Evolutionary conservation across 2,888 invertebrate genomes (phyloP).

Genomic region (Dynastes hyllus): DNA sequence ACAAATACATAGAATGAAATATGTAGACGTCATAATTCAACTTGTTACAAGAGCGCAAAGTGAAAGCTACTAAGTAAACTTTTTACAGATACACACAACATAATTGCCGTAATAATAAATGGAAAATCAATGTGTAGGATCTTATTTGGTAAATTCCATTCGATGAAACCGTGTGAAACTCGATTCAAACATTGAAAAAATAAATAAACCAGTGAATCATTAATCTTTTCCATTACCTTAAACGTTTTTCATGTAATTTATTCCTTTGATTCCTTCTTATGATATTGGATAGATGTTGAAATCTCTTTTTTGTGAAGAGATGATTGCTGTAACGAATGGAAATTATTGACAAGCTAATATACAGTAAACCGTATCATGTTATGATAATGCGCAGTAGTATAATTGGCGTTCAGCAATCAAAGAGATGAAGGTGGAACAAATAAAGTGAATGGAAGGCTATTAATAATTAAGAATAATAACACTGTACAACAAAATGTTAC

Average conservation of each 20-base stretch:
- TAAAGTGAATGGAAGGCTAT: too few species aligned
- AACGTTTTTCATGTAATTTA: conserved; percentile 28
- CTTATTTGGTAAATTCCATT: conserved; percentile 39
- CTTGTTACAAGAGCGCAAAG: conserved; percentile 5
- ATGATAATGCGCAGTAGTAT: not conserved
- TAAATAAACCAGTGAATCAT: conserved; percentile 26
- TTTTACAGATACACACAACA: conserved; percentile 1
- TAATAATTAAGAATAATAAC: too few species aligned
- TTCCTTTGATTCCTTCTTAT: not conserved
- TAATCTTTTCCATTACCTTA: conserved; percentile 16
- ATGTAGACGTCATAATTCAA: conserved; percentile 10
- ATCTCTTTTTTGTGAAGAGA: conserved; percentile 21
- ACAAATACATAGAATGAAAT: conserved; percentile 8
- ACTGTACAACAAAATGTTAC: too few species aligned
- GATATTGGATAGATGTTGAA: conserved; percentile 15
- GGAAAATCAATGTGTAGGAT: conserved; percentile 33
- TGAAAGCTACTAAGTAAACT: conserved; percentile 35
- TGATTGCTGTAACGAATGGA: conserved; percentile 2
- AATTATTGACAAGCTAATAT: conserved; percentile 19
- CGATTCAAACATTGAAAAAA: conserved; percentile 7
- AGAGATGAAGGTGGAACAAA: too few species aligned
- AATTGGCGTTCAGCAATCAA: too few species aligned
- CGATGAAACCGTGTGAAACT: conserved; percentile 39
- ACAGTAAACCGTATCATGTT: not conserved
- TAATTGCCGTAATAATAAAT: conserved; percentile 41